Evolutionary conservation across 2,113 vertebrate species (phyloP).

Genomic region (Polypterus senegalus): DNA sequence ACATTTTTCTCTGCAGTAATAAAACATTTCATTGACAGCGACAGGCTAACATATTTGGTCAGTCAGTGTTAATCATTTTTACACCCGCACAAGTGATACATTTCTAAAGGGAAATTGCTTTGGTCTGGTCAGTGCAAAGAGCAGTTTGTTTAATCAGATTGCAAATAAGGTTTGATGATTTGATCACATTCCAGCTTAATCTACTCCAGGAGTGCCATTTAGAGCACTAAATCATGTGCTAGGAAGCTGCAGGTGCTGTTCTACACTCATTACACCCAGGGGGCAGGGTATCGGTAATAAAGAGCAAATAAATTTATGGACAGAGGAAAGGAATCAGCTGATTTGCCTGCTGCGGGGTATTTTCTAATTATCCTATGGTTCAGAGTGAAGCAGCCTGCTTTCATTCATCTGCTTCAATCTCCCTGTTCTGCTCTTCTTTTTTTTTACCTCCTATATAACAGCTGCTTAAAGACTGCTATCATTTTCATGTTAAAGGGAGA

Average conservation of each 20-base stretch:
- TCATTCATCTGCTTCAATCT: constrained; percentile 35
- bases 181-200: constrained; percentile 93
- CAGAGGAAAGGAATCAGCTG: constrained; percentile 52
- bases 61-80: constrained; percentile 82
- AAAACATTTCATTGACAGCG: constrained; percentile 50
- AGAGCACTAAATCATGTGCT: constrained; percentile 78
- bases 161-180: constrained; percentile 98
- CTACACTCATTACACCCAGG: constrained; percentile 77
- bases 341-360: constrained; percentile 84
- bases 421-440: constrained; percentile 23
- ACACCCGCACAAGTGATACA: constrained; percentile 71
- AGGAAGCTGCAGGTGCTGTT: constrained; percentile 70
- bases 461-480: constrained; percentile 46
- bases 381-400: constrained; percentile 62
- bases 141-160: constrained; percentile 91
- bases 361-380: constrained; percentile 87
- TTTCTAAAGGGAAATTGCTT: constrained; percentile 81
- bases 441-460: constrained; percentile 20
- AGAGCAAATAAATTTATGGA: constrained; percentile 88
- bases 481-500: constrained; percentile 28
- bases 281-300: constrained; percentile 79
- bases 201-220: constrained; percentile 79
- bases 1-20: constrained; percentile 21
- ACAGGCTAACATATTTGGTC: constrained; percentile 61
- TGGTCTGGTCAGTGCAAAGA: constrained; percentile 76